Base-by-base conservation (phyloP, 2,797 vertebrate genomes). In the Furcifer pardalis region DNA sequence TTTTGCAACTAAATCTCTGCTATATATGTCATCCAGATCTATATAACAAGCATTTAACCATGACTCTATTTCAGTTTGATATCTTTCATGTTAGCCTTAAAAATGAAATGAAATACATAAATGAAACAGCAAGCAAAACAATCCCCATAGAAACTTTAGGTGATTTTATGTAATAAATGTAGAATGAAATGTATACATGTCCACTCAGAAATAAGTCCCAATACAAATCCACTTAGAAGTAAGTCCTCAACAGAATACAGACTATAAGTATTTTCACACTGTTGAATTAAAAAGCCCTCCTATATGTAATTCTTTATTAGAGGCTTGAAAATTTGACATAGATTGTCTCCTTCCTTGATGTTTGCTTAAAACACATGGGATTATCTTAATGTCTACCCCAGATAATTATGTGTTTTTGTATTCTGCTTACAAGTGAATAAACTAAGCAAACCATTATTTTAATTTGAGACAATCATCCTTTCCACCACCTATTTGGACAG, bases 21-120 rank as follows among this genome's bases (percentile, higher is more conserved):
- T 23, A 60, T n/a, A 44, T 27, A 42, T 30, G 52, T 84, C 66
- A 75, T 66, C 13, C 49, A 68, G 49, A 3, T 25, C 21, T 0
- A 42, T 71, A 15, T 30, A 68, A 46, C 27, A 42, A 60, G 59
- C 37, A 63, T n/a, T 68, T 66, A 60, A 5, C 21, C 7, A 78
- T 3, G 32, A 6, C 65, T 75, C n/a, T 83, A 42, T 78, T 62
- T 19, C 44, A 30, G 4, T 1, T 13, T 21, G 42, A 83, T n/a
- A 25, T 8, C 37, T 75, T 73, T 23, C 37, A 71, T 79, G 32
- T n/a, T 62, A 42, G 15, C n/a, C 62, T 84, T 19, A 63, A 44
- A 4, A 46, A 4, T 2, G 21, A 44, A n/a, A n/a, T n/a, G n/a
- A n/a, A n/a, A 27, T 46, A 4, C 1, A 5, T 0, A 32, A 52